phyloP scores from a whole-genome alignment of 2,888 invertebrate genomes.

The Icerya purchasi region DNA sequence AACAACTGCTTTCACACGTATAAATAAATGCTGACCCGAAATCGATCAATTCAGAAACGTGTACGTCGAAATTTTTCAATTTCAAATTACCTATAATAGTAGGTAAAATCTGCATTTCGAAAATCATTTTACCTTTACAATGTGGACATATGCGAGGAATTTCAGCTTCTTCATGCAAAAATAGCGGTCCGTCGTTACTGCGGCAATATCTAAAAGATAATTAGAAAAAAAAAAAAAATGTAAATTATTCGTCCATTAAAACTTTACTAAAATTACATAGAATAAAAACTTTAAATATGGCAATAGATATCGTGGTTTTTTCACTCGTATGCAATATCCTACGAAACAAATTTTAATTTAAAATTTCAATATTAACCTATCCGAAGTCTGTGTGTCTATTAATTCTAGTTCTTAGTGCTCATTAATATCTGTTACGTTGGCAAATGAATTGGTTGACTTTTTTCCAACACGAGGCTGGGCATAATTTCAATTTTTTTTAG shows the following conservation, averaged over 20 bases:
- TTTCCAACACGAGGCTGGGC: too few relatives aligned
- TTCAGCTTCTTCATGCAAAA: conserved; percentile 42
- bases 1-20: conserved; percentile 66
- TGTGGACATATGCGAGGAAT: conserved; percentile 35
- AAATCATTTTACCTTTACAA: conserved; percentile 47
- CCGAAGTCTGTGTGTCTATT: too few relatives aligned
- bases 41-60: conserved; percentile 32
- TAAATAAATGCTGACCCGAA: conserved; percentile 71
- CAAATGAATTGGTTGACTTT: too few relatives aligned
- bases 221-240: conserved; percentile 1
- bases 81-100: conserved; percentile 49
- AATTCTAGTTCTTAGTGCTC: too few relatives aligned
- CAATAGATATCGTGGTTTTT: too few relatives aligned
- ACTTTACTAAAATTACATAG: background rate
- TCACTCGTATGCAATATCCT: too few relatives aligned
- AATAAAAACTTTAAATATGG: background rate
- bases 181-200: conserved; percentile 38
- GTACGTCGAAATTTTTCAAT: conserved; percentile 22
- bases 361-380: too few relatives aligned
- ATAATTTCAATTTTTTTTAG: too few relatives aligned
- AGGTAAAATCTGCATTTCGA: conserved; percentile 68
- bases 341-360: too few relatives aligned
- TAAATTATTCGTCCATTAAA: background rate
- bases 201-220: conserved; percentile 44
- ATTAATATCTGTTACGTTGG: too few relatives aligned